Conservation (phyloP, 2,797 vertebrate species). For the Etheostoma nigrum region DNA sequence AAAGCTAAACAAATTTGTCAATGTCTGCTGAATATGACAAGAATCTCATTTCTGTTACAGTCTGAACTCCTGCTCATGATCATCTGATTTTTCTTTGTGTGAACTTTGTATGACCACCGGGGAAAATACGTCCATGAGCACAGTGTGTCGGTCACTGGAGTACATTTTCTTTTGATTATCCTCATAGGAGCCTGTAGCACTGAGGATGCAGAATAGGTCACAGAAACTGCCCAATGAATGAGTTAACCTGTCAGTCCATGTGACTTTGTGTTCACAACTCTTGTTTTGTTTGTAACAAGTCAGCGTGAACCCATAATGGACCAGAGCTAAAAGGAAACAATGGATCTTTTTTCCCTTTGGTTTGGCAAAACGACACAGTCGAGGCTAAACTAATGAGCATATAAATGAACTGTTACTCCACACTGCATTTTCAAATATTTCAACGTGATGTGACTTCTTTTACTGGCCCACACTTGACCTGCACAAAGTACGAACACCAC, state of each 20-base stretch:
- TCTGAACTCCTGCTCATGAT: slow-evolving; percentile 11
- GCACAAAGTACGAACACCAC: background rate
- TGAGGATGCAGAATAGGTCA: slow-evolving; percentile 30
- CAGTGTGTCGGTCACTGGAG: slow-evolving; percentile 8
- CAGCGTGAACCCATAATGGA: slow-evolving; percentile 9
- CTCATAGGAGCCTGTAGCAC: background rate
- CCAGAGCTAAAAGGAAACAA: slow-evolving; percentile 29
- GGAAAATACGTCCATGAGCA: slow-evolving; percentile 8
- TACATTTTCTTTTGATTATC: slow-evolving; percentile 27
- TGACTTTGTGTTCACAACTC: slow-evolving; percentile 18
- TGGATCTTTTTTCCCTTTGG: slow-evolving; percentile 17
- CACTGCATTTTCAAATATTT: slow-evolving; percentile 13
- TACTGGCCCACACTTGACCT: slow-evolving; percentile 10
- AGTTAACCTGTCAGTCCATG: slow-evolving; percentile 16
- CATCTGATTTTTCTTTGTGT: slow-evolving; percentile 2
- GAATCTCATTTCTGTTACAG: slow-evolving; percentile 5
- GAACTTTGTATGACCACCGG: background rate
- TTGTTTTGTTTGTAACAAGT: slow-evolving; percentile 46
- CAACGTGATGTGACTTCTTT: slow-evolving; percentile 11
- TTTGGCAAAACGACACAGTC: slow-evolving; percentile 2
- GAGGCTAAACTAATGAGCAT: slow-evolving; percentile 40
- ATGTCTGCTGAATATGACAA: background rate
- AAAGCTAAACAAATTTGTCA: slow-evolving; percentile 4
- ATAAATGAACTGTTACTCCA: slow-evolving; percentile 9
- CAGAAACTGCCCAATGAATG: slow-evolving; percentile 24